Evolutionary conservation across 2,888 invertebrate species (phyloP), one percentile per base, ranked within the genome.

Genomic region (Rhogogaster chlorosoma): DNA sequence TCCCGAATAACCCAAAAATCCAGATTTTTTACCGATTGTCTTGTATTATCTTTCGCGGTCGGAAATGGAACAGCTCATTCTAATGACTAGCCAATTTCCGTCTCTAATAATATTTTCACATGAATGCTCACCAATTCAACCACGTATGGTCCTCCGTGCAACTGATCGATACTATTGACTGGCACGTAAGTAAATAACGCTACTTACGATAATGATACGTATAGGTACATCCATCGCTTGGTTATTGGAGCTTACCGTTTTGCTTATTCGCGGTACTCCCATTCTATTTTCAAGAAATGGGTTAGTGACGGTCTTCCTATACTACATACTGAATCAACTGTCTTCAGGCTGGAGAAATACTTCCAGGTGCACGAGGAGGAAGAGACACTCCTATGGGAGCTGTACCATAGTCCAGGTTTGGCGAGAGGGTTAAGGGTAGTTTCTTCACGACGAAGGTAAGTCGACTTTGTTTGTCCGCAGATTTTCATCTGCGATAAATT

Each of bases 401-500:
- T 70, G 67, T 83, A 42, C n/a, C 64, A 42, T 32, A 38, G 67
- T 42, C 29, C 22, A 26, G 38, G 10, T 80, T 45, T 29, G 3
- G n/a, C 4, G 18, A 83, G 83, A 42, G 45, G 45, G 67, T 26
- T 45, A 18, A 29, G 10, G 22, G 70, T 67, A 67, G 45, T 70
- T 83, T 49, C 26, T 83, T 42, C 45, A 18, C 26, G 45, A 83
- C 32, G 9, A 32, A 26, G 42, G 61, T 36, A 7, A 45, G 83
- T 67, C 36, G 64, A 1, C 18, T 26, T 61, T 45, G 45, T 45
- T 83, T 80, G 80, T 83, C 45, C 67, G 42, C n/a, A 61, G 83
- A 67, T 45, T 22, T 83, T 64, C n/a, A 83, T 49, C 70, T 26
- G 29, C 42, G 83, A 67, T 29, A 83, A 83, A 83, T 83, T 67